Conservation (phyloP, 2,888 invertebrate genomes). For the Himalopsyche kuldschensis region DNA sequence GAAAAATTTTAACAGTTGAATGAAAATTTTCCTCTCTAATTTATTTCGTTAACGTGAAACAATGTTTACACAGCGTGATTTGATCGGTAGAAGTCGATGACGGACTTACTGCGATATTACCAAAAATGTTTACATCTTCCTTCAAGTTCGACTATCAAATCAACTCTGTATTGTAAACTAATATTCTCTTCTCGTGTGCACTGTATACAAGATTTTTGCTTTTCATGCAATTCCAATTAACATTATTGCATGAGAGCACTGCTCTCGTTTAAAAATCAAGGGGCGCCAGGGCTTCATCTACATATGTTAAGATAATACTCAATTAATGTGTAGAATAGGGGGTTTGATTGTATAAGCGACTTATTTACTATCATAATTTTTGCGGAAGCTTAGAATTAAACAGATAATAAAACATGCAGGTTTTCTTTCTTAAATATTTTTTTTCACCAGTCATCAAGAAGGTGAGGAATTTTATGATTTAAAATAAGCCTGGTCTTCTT, state of each 20-base stretch:
- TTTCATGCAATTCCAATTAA: not conserved
- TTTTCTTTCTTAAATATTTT: too few species aligned
- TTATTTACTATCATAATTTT: too few species aligned
- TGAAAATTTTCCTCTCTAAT: too few species aligned
- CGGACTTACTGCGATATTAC: conserved; percentile 33
- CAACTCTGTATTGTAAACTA: not conserved
- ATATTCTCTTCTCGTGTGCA: not conserved
- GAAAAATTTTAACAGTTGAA: too few species aligned
- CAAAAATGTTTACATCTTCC: conserved; percentile 15
- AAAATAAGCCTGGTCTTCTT: too few species aligned
- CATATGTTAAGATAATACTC: not conserved
- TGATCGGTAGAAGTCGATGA: conserved; percentile 17
- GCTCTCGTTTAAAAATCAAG: not conserved
- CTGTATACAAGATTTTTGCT: not conserved
- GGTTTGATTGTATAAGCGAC: too few species aligned
- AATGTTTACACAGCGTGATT: not conserved
- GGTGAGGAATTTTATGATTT: too few species aligned
- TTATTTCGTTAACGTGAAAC: not conserved
- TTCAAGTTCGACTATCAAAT: not conserved
- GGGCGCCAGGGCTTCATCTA: not conserved
- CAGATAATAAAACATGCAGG: too few species aligned
- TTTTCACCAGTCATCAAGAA: too few species aligned
- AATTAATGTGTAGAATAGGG: not conserved
- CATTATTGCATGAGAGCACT: not conserved
- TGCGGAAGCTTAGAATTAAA: too few species aligned